A percentile compares a stretch with the other conserved stretches of the same genome.
phyloP scores from a whole-genome alignment of 2,888 invertebrate genomes.

The Cosmia trapezina region DNA sequence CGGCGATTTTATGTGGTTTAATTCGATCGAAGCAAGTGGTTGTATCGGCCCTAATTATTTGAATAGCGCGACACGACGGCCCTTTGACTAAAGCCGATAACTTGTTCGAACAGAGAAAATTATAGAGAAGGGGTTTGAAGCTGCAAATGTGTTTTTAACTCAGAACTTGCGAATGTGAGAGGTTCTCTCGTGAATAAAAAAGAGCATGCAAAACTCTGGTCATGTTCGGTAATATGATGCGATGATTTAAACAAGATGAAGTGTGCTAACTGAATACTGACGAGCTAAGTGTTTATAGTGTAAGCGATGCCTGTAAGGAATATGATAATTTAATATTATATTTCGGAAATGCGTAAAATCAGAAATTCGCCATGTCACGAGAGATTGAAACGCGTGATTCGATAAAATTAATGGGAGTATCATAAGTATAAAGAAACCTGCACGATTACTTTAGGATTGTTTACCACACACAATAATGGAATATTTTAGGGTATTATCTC shows the following conservation, averaged over 20 bases:
- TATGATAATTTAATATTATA: slow-evolving; percentile 28
- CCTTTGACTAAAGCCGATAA: slow-evolving; percentile 86
- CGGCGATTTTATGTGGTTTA: slow-evolving; percentile 86
- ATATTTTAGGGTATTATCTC: not conserved
- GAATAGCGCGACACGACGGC: slow-evolving; percentile 84
- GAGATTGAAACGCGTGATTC: slow-evolving; percentile 21
- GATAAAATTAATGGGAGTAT: slow-evolving; percentile 15
- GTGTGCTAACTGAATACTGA: slow-evolving; percentile 37
- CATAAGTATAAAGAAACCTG: not conserved
- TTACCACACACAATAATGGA: not conserved
- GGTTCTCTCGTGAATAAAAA: slow-evolving; percentile 11
- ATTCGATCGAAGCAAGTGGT: slow-evolving; percentile 83
- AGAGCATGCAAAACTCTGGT: slow-evolving; percentile 4
- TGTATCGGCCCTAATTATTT: slow-evolving; percentile 88
- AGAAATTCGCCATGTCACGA: slow-evolving; percentile 35
- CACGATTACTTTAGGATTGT: not conserved
- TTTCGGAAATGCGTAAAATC: slow-evolving; percentile 42
- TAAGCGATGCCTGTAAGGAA: slow-evolving; percentile 39
- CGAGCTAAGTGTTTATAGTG: slow-evolving; percentile 17
- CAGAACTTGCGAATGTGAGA: slow-evolving; percentile 19
- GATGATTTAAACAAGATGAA: slow-evolving; percentile 39
- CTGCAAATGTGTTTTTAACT: slow-evolving; percentile 10
- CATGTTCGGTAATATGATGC: slow-evolving; percentile 9
- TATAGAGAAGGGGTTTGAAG: slow-evolving; percentile 64
- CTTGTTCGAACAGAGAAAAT: slow-evolving; percentile 67